These are phyloP conservation scores for Slavum lentiscoides DNA, from an alignment of 2,888 invertebrate species.

Conservation along the genomic window DNA sequence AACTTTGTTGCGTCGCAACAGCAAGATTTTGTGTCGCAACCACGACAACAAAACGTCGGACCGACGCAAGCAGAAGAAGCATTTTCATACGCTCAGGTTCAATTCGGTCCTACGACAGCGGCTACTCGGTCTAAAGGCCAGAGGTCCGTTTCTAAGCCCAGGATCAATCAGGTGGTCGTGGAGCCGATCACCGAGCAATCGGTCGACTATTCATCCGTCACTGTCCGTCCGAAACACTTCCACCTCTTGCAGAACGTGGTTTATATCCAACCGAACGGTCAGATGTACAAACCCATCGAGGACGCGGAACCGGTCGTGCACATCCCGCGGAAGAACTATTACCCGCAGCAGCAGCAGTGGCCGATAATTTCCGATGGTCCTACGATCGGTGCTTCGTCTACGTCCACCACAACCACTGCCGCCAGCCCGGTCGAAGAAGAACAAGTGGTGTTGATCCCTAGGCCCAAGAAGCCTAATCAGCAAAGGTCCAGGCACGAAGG, in stretches of 20 bases:
- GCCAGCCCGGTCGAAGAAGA: not conserved
- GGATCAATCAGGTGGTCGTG: not conserved
- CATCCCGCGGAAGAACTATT: conserved; percentile 47
- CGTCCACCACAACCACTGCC: not conserved
- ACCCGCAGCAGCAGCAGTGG: not conserved
- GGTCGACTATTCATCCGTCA: not conserved
- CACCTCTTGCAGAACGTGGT: conserved; percentile 49
- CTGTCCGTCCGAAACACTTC: not conserved
- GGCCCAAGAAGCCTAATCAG: not conserved
- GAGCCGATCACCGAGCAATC: conserved; percentile 23
- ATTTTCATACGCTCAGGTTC: conserved; percentile 43
- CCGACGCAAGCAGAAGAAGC: not conserved
- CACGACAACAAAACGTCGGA: not conserved
- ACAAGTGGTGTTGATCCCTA: conserved; percentile 26
- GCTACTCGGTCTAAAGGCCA: conserved; percentile 22
- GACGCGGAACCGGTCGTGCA: conserved; percentile 52
- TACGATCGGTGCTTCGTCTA: not conserved
- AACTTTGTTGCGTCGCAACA: not conserved
- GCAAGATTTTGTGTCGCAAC: not conserved
- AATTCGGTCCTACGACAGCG: not conserved
- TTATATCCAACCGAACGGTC: conserved; percentile 39
- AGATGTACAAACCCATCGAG: conserved; percentile 34
- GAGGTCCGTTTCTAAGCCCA: conserved; percentile 28
- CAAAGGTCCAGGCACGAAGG: not conserved
- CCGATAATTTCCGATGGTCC: not conserved